Percentiles rank a stretch among this genome's conserved stretches.
phyloP scores from a whole-genome alignment of 2,888 invertebrate genomes.

The Drosophila neotestacea region DNA sequence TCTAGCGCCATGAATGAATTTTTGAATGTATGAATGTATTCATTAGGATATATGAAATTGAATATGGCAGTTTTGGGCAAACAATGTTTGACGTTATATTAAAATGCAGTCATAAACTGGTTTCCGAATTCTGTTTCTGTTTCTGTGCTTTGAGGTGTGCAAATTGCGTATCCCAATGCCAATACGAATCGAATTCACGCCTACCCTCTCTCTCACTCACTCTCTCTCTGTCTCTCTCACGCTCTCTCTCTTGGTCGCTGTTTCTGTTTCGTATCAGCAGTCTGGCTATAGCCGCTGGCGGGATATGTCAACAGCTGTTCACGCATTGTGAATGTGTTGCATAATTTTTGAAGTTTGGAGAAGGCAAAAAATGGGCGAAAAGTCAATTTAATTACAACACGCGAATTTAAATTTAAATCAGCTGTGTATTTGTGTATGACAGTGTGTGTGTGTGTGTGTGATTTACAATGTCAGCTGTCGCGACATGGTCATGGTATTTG shows the following conservation, averaged over 20 bases:
- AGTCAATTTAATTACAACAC: constrained; percentile 72
- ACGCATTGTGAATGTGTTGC: constrained; percentile 50
- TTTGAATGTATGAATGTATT: constrained; percentile 32
- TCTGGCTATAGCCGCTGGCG: constrained; percentile 57
- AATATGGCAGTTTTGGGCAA: constrained; percentile 56
- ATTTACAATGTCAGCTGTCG: constrained; percentile 50
- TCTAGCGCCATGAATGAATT: constrained; percentile 27
- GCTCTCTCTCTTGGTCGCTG: neutral
- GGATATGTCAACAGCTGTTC: constrained; percentile 71
- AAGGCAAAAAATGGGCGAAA: constrained; percentile 35
- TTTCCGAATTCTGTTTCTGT: neutral
- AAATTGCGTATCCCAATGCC: constrained; percentile 70
- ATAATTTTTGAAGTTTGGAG: constrained; percentile 62
- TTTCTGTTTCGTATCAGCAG: constrained; percentile 2
- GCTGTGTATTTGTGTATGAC: constrained; percentile 31
- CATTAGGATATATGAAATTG: constrained; percentile 67
- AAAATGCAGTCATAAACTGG: constrained; percentile 73
- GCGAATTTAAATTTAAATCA: constrained; percentile 68
- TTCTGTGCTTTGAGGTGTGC: constrained; percentile 59
- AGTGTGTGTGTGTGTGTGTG: constrained; percentile 27
- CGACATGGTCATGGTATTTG: constrained; percentile 34
- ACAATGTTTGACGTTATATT: constrained; percentile 74
- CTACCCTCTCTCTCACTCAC: too few species aligned
- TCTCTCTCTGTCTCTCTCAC: neutral
- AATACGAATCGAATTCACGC: neutral